Conservation (phyloP, 2,113 vertebrate species). For the Cromileptes altivelis region DNA sequence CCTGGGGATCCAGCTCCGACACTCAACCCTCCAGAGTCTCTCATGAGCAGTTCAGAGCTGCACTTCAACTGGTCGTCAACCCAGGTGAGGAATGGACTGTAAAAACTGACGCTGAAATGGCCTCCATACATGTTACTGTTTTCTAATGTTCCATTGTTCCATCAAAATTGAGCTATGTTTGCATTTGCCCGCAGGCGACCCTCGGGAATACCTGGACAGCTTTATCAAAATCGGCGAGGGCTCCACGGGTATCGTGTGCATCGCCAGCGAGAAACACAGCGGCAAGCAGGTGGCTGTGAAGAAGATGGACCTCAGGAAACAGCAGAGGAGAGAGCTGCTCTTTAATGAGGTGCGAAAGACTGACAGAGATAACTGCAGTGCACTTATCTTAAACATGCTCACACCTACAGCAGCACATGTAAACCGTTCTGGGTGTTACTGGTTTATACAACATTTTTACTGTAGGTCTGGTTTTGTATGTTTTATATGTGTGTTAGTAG, state of each 20-base stretch:
- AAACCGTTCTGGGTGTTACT: neutral
- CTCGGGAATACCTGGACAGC: slow-evolving; percentile 97
- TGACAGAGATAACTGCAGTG: slow-evolving; percentile 11
- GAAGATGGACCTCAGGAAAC: slow-evolving; percentile 99
- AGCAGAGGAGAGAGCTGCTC: slow-evolving; percentile 96
- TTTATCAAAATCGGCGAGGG: slow-evolving; percentile 99
- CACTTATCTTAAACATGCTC: neutral
- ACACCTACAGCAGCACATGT: slow-evolving; percentile 3
- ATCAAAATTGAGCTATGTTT: neutral
- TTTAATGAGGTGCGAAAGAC: slow-evolving; percentile 93
- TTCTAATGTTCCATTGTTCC: neutral
- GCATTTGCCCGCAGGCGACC: slow-evolving; percentile 85
- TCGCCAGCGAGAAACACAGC: slow-evolving; percentile 96
- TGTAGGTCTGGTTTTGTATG: neutral
- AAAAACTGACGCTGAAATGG: neutral
- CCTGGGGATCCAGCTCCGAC: slow-evolving; percentile 96
- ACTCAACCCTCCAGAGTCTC: slow-evolving; percentile 96
- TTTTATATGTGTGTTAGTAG: neutral
- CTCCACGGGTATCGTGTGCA: slow-evolving; percentile 98
- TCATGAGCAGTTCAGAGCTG: slow-evolving; percentile 97
- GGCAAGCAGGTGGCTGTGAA: slow-evolving; percentile 98
- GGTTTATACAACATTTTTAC: neutral
- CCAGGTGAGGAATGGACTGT: slow-evolving; percentile 84
- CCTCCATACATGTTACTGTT: no score
- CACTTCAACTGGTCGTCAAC: slow-evolving; percentile 97